Evolutionary conservation across 2,888 invertebrate genomes (phyloP), one percentile per base, ranked within the genome.

Genomic region (Lasioglossum figueresi): DNA sequence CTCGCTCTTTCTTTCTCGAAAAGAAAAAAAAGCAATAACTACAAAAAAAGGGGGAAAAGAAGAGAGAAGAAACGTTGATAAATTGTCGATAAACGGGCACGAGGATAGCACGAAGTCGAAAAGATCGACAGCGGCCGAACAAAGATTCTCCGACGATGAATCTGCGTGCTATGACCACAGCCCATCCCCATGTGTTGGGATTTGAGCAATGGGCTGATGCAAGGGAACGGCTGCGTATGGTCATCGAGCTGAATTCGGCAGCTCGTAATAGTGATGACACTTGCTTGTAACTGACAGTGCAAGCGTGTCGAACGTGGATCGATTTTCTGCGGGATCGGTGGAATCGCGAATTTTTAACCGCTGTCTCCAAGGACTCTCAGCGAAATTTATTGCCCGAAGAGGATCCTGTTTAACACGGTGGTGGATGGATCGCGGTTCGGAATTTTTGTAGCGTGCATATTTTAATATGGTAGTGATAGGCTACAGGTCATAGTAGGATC

Each of bases 21-120:
- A 85, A 81, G 70, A 66, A 79, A 34, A 66, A 66, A 66, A 0
- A 31, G 3, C 16, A 19, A 63, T 5, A 63, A 19, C 27, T 16
- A 16, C 0, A 31, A 5, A 6, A 16, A 27, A 66, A 34, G 6
- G 2, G 19, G 82, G 73, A 45, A 79, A 70, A 45, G 74, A 68
- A 83, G 77, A 81, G 73, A 66, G 34, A 34, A 66, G 40, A 74
- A 76, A 66, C 75, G 52, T 71, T 43, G 88, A 90, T 90, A 88
- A 89, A 82, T 80, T 37, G 76, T 59, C 79, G 82, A 80, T 85
- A 84, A 84, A 85, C 66, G 74, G 73, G 72, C 82, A 52, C 80
- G 84, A 34, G 79, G 77, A 37, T 72, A 76, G 73, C 85, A 37
- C 52, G 37, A 45, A 77, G 85, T 59, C 14, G 16, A 71, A 23